Conservation (phyloP, 2,888 invertebrate genomes). For the Drosophila demipolita region DNA sequence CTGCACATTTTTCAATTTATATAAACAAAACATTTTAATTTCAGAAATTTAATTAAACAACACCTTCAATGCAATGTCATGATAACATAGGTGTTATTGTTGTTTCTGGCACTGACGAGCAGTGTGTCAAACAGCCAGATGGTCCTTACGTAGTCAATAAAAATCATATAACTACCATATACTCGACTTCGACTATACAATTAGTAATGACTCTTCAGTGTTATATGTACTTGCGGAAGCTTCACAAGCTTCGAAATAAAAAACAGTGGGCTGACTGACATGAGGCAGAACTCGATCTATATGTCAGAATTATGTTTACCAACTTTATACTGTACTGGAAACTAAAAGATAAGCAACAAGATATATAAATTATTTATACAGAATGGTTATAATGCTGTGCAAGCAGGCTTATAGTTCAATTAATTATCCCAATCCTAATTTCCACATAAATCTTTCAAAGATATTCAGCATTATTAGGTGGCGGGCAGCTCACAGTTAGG, state of each 20-base stretch:
- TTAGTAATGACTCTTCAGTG: neutral
- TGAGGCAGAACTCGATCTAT: neutral
- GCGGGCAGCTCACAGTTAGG: neutral
- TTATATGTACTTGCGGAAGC: neutral
- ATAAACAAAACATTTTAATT: slow-evolving; percentile 85
- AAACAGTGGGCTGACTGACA: neutral
- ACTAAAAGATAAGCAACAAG: neutral
- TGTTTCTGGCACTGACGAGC: slow-evolving; percentile 46
- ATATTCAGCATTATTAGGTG: neutral
- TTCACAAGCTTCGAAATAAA: neutral
- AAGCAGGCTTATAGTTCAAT: neutral
- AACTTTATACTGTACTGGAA: neutral
- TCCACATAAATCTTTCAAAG: neutral
- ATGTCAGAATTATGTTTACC: neutral
- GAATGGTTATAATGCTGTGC: neutral
- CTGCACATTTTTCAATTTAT: slow-evolving; percentile 84
- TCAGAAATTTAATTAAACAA: slow-evolving; percentile 85
- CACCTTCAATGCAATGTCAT: slow-evolving; percentile 61
- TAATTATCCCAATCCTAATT: neutral
- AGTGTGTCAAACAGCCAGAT: slow-evolving; percentile 35
- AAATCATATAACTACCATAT: slow-evolving; percentile 20
- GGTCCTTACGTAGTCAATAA: slow-evolving; percentile 29
- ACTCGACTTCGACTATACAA: neutral
- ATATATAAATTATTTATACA: neutral
- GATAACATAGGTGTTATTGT: slow-evolving; percentile 62